A percentile compares a stretch with the other conserved stretches of the same genome.
These are phyloP conservation scores for Galeopterus variegatus DNA, from an alignment of 2,113 vertebrate species.

Conservation along the genomic window DNA sequence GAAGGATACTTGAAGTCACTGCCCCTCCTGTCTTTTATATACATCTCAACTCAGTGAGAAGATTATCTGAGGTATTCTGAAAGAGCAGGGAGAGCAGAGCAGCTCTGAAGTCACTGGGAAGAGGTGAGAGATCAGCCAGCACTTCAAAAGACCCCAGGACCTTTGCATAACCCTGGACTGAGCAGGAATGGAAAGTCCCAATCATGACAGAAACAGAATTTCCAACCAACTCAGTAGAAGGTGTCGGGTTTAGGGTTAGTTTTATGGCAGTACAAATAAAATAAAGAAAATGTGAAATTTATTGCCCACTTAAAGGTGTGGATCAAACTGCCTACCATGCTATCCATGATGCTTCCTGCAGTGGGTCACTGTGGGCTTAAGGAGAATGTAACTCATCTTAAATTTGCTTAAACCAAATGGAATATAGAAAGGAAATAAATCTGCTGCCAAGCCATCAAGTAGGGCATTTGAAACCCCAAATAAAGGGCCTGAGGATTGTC, in stretches of 20 bases:
- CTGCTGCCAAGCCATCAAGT: constrained; percentile 12
- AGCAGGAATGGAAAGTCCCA: background rate
- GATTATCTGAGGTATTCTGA: background rate
- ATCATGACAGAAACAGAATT: background rate
- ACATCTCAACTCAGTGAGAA: background rate
- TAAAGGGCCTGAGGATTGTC: background rate
- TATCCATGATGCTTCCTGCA: background rate
- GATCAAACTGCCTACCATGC: background rate
- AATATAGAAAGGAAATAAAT: constrained; percentile 55
- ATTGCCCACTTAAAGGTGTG: background rate
- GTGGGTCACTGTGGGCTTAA: background rate
- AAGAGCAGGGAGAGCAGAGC: background rate
- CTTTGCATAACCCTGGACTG: background rate
- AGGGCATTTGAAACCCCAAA: constrained; percentile 9
- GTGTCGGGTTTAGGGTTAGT: background rate
- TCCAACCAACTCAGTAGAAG: background rate
- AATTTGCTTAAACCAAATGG: constrained; percentile 63
- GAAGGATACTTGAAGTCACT: background rate
- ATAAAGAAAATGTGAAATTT: background rate
- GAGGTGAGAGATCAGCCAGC: background rate
- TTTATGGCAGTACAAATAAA: background rate
- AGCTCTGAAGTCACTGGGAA: background rate
- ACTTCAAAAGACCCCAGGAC: constrained; percentile 13
- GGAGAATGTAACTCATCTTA: constrained; percentile 51
- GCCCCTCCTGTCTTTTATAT: background rate